Conservation (phyloP, 2,113 vertebrate genomes). For the Malurus cyaneus region DNA sequence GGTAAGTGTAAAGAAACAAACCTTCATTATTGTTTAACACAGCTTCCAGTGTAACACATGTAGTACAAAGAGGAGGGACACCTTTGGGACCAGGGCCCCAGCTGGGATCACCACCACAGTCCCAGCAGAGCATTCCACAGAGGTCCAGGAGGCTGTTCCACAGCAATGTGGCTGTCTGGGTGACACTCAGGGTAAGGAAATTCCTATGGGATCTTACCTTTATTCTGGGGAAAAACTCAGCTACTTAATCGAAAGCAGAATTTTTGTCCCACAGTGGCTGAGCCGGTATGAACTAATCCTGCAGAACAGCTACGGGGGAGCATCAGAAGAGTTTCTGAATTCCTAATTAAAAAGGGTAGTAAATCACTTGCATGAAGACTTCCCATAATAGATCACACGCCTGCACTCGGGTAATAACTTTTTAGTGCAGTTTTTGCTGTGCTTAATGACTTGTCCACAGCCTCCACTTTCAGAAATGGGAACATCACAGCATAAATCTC, state of each 20-base stretch:
- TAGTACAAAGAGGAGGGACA: background rate
- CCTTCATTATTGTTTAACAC: background rate
- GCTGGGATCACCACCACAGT: background rate
- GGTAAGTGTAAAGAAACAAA: background rate
- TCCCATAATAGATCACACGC: background rate
- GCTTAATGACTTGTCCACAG: constrained; percentile 29
- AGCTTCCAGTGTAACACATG: background rate
- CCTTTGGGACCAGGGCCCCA: background rate
- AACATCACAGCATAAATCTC: background rate
- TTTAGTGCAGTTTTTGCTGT: constrained; percentile 3
- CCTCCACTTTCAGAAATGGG: background rate
- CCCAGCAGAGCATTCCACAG: background rate
- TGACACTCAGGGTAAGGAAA: background rate
- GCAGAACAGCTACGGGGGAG: background rate
- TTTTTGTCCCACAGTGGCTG: background rate
- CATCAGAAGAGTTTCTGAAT: background rate
- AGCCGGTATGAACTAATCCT: background rate
- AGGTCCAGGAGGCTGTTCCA: background rate
- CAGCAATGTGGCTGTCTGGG: rapidly evolving
- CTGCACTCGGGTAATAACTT: background rate
- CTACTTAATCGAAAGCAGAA: background rate
- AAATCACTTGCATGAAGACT: background rate
- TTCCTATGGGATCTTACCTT: background rate
- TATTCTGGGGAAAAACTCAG: background rate
- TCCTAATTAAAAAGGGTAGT: constrained; percentile 7